Conservation (phyloP, 2,113 vertebrate species). For the Lophius piscatorius region DNA sequence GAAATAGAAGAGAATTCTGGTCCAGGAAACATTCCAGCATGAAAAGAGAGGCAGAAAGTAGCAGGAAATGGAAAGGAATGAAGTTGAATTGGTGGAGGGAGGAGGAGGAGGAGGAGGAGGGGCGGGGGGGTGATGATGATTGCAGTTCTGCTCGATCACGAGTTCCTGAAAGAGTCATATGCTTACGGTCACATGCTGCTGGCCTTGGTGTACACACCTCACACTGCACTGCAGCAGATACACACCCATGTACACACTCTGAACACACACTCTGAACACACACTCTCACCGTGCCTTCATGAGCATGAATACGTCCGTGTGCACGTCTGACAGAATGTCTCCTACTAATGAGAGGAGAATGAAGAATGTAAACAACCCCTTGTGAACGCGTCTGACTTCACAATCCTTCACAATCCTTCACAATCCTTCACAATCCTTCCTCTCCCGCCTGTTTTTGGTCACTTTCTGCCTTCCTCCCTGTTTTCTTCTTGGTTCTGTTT, state of each 20-base stretch:
- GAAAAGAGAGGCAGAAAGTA: constrained; percentile 12
- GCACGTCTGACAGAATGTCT: not conserved
- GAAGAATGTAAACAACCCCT: not conserved
- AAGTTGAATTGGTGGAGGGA: constrained; percentile 12
- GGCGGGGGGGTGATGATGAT: constrained; percentile 68
- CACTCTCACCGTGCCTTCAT: not conserved
- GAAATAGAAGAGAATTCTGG: not conserved
- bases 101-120: not conserved
- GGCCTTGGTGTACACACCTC: constrained; percentile 80
- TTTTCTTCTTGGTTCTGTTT: not conserved
- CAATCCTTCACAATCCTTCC: not conserved
- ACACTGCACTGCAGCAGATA: constrained; percentile 63
- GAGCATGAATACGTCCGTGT: not conserved
- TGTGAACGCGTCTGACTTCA: too few species aligned
- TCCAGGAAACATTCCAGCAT: not conserved
- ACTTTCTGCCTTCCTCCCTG: constrained; percentile 2
- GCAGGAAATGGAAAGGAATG: constrained; percentile 30
- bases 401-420: not conserved
- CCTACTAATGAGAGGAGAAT: not conserved
- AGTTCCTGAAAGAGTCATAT: constrained; percentile 87
- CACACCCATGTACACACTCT: constrained; percentile 26
- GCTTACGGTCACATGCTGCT: constrained; percentile 85
- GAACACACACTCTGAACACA: constrained; percentile 25
- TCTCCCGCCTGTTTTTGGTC: constrained; percentile 1
- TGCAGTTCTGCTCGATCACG: constrained; percentile 83